Evolutionary conservation across 2,888 invertebrate species (phyloP), one percentile per base, ranked within the genome.

Genomic region (Microplitis manilae): DNA sequence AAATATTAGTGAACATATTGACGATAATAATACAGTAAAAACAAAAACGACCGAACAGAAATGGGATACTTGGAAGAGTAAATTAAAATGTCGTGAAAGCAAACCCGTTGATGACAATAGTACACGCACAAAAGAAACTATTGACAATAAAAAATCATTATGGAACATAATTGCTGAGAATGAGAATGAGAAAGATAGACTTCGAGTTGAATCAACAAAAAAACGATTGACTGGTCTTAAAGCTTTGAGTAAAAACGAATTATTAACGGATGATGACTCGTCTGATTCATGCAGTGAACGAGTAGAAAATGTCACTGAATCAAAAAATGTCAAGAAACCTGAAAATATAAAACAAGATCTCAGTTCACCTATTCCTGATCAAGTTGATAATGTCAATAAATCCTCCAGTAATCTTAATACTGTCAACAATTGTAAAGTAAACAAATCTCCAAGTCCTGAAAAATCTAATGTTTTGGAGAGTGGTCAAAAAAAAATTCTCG

Each of bases 81-180:
- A 78, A 70, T 50, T 50, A 62, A 77, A 69, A 20, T 30, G 30
- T 30, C 30, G 69, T 41, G 50, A 30, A 38, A 38, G 17, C 50
- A 7, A 13, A 60, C 39, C n/a, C 7, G 69, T 75, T 1, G 72
- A 68, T 17, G 76, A 77, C 7, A 81, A 70, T 7, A 74, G 73
- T 8, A 73, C 73, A 41, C 4, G 61, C 13, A 77, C 77, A 15
- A 78, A 79, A 13, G 50, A 67, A 5, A 68, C 40, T 62, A 73
- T 80, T 71, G 60, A 68, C 8, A 15, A 62, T 6, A 79, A 69
- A 20, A 74, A 41, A n/a, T 77, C 80, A 9, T 71, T 80, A 6
- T 81, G 81, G 81, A 79, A 75, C 8, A 77, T 77, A 13, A 64
- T 82, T 70, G 81, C 81, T 6, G 82, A 83, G 71, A 71, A 73